These are phyloP conservation scores for Limnephilus lunatus DNA, from an alignment of 2,888 invertebrate genomes.

Conservation along the genomic window DNA sequence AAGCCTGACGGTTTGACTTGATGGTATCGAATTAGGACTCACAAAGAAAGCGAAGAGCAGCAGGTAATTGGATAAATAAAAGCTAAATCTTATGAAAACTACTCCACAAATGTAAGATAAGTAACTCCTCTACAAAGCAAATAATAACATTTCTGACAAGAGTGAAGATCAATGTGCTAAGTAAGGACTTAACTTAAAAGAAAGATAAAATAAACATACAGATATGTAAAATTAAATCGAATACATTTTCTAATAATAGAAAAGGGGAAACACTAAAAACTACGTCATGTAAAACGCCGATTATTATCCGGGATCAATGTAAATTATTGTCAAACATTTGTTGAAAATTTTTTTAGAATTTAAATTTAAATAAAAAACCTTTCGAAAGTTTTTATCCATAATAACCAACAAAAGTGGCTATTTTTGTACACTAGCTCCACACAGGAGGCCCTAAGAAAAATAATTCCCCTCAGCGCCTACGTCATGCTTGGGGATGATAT, in stretches of 20 bases:
- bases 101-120: not conserved
- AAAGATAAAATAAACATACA: not conserved
- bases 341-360: too few relatives aligned
- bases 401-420: too few relatives aligned
- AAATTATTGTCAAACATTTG: too few relatives aligned
- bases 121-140: not conserved
- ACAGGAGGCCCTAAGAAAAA: too few relatives aligned
- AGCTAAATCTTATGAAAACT: not conserved
- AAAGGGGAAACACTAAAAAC: not conserved
- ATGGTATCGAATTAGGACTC: not conserved
- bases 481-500: too few relatives aligned
- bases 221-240: not conserved
- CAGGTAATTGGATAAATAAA: not conserved
- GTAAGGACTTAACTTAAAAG: not conserved
- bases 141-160: not conserved
- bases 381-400: too few relatives aligned
- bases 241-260: not conserved
- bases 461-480: too few relatives aligned
- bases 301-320: too few relatives aligned
- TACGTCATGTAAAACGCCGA: too few relatives aligned
- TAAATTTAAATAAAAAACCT: too few relatives aligned
- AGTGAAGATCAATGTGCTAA: not conserved
- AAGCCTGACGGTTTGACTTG: not conserved
- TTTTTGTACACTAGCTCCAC: too few relatives aligned
- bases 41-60: not conserved